phyloP scores from a whole-genome alignment of 2,888 invertebrate species.

The Sphaerophoria rueppellii region DNA sequence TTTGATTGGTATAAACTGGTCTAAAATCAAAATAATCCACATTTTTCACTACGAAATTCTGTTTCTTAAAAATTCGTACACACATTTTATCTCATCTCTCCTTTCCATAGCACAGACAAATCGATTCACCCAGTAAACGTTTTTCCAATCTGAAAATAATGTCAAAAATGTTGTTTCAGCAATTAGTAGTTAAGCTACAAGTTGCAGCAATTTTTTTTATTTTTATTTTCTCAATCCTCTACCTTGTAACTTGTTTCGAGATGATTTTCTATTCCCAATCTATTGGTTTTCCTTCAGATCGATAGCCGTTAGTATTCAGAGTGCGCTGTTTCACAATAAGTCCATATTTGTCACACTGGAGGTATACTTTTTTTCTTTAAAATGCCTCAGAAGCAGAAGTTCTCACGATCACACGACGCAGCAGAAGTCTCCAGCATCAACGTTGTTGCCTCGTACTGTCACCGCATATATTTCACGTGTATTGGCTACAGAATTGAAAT shows the following conservation, averaged over 20 bases:
- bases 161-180: constrained; percentile 53
- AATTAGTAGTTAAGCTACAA: constrained; percentile 36
- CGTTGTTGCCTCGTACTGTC: constrained; percentile 35
- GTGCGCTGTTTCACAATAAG: constrained; percentile 38
- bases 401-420: constrained; percentile 72
- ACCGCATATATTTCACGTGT: constrained; percentile 68
- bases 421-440: not conserved
- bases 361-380: constrained; percentile 7
- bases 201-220: constrained; percentile 38
- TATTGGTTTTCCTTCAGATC: constrained; percentile 31
- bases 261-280: constrained; percentile 3
- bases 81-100: constrained; percentile 37
- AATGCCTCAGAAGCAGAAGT: constrained; percentile 44
- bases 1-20: not conserved
- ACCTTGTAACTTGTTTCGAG: not conserved
- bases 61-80: not conserved
- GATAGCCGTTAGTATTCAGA: constrained; percentile 68
- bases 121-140: constrained; percentile 16
- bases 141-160: constrained; percentile 28
- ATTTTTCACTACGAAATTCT: not conserved
- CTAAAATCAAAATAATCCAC: not conserved
- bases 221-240: not conserved
- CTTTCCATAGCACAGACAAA: constrained; percentile 1
- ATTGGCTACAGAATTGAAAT: constrained; percentile 69
- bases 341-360: constrained; percentile 60